Percentiles rank a stretch among this genome's conserved stretches.
Conservation (phyloP, 2,888 invertebrate species). For the Linnaemya vulpina region DNA sequence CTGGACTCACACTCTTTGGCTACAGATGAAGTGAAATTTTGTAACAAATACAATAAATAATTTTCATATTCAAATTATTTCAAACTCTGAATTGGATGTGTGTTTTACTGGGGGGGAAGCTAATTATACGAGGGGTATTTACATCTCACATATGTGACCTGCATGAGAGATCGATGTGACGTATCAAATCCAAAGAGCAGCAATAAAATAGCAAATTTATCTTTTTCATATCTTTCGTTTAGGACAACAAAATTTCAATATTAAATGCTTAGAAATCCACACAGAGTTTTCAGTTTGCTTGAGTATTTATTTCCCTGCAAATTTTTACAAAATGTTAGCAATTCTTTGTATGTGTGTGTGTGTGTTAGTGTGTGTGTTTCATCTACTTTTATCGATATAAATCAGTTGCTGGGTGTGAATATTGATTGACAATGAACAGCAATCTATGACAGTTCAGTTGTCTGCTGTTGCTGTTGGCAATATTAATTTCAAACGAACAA, state of each 20-base stretch:
- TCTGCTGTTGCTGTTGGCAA: constrained; percentile 55
- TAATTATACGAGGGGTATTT: too few relatives aligned
- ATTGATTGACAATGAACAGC: constrained; percentile 72
- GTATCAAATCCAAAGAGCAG: neutral
- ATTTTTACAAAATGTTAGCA: neutral
- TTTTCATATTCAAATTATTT: too few relatives aligned
- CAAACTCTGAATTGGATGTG: too few relatives aligned
- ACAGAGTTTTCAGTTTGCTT: neutral
- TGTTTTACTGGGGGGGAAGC: too few relatives aligned
- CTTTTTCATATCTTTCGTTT: neutral
- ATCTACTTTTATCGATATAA: constrained; percentile 61
- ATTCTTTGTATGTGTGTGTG: neutral
- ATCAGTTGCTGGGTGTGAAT: constrained; percentile 71
- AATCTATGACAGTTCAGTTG: constrained; percentile 62
- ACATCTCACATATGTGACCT: neutral
- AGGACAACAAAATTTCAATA: neutral
- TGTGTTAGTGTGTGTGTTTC: neutral
- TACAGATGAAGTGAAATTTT: neutral
- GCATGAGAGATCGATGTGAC: neutral
- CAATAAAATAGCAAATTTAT: too few relatives aligned
- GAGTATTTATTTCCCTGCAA: neutral
- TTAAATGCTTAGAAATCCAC: neutral
- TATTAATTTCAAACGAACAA: constrained; percentile 48
- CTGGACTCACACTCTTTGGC: neutral
- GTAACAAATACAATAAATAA: too few relatives aligned